Conservation (phyloP, 1,140 invertebrate genomes). For the Papilio helenus region DNA sequence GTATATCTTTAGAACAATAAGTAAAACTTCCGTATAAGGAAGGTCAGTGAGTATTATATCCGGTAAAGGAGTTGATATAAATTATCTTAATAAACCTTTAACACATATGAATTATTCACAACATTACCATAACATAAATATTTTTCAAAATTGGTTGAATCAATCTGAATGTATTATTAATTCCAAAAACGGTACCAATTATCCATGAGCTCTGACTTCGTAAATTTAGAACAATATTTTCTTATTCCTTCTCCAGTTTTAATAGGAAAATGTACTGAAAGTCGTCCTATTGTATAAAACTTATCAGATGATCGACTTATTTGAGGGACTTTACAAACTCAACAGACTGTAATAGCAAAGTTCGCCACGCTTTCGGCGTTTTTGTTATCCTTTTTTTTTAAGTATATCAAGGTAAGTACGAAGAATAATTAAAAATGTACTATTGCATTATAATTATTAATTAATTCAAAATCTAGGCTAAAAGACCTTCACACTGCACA, state of each 20-base stretch:
- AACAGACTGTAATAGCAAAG: neutral
- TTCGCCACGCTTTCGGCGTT: neutral
- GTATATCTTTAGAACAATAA: slow-evolving; percentile 30
- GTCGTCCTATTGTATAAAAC: neutral
- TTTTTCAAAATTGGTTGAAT: neutral
- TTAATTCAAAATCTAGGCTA: neutral
- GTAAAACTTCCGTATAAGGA: slow-evolving; percentile 15
- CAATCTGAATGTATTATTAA: neutral
- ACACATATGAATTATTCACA: slow-evolving; percentile 13
- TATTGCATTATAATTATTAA: neutral
- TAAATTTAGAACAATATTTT: neutral
- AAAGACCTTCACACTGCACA: neutral
- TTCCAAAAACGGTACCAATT: neutral
- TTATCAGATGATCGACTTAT: neutral
- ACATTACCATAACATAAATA: slow-evolving; percentile 1
- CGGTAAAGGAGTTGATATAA: slow-evolving; percentile 14
- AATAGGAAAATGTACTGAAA: neutral
- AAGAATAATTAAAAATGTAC: neutral
- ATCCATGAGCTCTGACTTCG: neutral
- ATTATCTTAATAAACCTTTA: slow-evolving; percentile 17
- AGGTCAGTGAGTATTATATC: slow-evolving; percentile 35
- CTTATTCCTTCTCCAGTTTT: neutral
- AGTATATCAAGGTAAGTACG: neutral
- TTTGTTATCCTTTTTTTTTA: neutral
- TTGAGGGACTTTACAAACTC: neutral